These are phyloP conservation scores for Rhinophrynus dorsalis DNA, from an alignment of 2,797 vertebrate species.

Conservation along the genomic window DNA sequence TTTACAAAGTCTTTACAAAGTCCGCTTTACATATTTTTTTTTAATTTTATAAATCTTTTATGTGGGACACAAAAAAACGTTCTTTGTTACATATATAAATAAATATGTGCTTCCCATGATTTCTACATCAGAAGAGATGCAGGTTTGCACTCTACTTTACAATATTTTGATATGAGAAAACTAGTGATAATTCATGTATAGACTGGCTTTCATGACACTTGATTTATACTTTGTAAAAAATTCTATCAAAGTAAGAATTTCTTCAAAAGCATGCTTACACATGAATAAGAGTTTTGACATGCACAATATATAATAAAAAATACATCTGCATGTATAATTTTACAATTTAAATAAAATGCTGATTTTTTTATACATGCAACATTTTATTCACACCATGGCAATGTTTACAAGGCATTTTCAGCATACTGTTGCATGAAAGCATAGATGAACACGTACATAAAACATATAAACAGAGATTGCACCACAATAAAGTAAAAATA, in stretches of 20 bases:
- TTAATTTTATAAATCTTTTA: constrained; percentile 67
- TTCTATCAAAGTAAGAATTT: constrained; percentile 77
- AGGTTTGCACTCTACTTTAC: constrained; percentile 70
- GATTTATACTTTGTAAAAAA: constrained; percentile 79
- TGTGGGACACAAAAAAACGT: constrained; percentile 74
- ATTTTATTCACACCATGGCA: constrained; percentile 67
- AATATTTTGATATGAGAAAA: constrained; percentile 78
- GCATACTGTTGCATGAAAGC: constrained; percentile 68
- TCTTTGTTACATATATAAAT: constrained; percentile 90
- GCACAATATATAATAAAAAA: constrained; percentile 72
- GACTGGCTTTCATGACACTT: constrained; percentile 79
- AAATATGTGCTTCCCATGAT: constrained; percentile 89
- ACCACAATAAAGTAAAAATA: constrained; percentile 62
- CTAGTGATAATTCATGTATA: constrained; percentile 74
- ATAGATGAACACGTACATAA: constrained; percentile 63
- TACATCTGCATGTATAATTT: constrained; percentile 72
- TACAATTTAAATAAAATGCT: constrained; percentile 74
- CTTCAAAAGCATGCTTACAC: constrained; percentile 75
- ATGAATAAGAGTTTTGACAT: constrained; percentile 76
- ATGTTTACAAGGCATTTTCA: constrained; percentile 67
- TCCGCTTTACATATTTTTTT: constrained; percentile 81
- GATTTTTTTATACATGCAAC: constrained; percentile 74
- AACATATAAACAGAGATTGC: constrained; percentile 54
- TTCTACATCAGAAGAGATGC: constrained; percentile 79
- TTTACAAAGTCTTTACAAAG: constrained; percentile 86